Percentiles rank a stretch among this genome's conserved stretches.
phyloP scores from a whole-genome alignment of 2,113 vertebrate species.

The Entosphenus tridentatus region DNA sequence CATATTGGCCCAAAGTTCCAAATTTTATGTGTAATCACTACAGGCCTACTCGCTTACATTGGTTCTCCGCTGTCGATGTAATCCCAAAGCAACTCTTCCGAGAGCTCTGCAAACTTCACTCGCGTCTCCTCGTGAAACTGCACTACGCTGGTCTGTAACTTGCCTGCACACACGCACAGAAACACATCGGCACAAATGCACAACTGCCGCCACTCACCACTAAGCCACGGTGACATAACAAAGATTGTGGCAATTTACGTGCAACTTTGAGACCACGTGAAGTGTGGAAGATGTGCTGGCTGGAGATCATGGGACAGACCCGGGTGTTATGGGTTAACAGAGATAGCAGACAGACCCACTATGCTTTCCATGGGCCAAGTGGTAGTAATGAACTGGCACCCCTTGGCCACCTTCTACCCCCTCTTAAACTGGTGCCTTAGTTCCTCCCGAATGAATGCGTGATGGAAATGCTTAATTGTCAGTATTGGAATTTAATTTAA shows the following conservation, averaged over 20 bases:
- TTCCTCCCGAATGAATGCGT: too few species aligned
- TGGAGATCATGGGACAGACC: neutral
- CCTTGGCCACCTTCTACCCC: too few species aligned
- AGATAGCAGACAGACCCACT: too few species aligned
- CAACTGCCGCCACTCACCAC: neutral
- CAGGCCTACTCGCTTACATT: constrained; percentile 36
- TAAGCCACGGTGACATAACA: neutral
- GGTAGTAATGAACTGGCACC: too few species aligned
- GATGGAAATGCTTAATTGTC: too few species aligned
- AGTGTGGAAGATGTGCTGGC: neutral
- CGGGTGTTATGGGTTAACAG: neutral
- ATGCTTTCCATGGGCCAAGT: too few species aligned
- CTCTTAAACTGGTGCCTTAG: too few species aligned
- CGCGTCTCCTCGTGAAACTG: constrained; percentile 74
- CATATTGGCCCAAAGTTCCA: neutral
- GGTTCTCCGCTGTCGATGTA: constrained; percentile 83
- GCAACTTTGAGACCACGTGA: neutral
- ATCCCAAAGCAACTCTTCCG: constrained; percentile 68
- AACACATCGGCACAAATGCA: neutral
- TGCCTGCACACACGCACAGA: constrained; percentile 15
- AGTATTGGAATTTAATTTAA: too few species aligned
- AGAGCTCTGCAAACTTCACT: constrained; percentile 74
- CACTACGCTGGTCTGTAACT: constrained; percentile 25
- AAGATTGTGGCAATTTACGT: neutral
- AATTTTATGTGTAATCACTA: neutral